These are phyloP conservation scores for Syrista parreyssii DNA, from an alignment of 2,888 invertebrate genomes.

Conservation along the genomic window DNA sequence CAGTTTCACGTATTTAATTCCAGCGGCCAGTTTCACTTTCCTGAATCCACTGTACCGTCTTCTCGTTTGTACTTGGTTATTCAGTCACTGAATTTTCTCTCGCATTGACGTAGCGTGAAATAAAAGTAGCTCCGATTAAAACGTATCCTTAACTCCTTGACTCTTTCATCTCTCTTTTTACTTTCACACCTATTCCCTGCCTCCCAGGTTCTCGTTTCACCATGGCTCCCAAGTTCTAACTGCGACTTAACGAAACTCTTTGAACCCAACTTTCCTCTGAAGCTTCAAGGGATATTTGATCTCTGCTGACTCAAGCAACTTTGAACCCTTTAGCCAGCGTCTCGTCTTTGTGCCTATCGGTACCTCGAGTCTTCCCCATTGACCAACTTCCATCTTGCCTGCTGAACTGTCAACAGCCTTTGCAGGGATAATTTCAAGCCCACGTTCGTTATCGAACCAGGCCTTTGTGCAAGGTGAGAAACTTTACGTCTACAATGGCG, in stretches of 20 bases:
- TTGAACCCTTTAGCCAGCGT: neutral
- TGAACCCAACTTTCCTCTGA: slow-evolving; percentile 26
- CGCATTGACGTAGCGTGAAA: neutral
- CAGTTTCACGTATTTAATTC: neutral
- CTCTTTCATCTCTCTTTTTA: slow-evolving; percentile 44
- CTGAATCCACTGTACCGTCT: neutral
- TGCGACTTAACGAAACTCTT: slow-evolving; percentile 44
- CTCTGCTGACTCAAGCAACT: neutral
- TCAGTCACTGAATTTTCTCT: neutral
- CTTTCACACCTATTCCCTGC: slow-evolving; percentile 30
- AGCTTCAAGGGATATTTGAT: neutral
- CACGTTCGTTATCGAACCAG: neutral
- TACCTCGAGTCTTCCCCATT: neutral
- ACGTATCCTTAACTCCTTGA: neutral
- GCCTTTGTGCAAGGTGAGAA: neutral
- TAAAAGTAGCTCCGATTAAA: neutral
- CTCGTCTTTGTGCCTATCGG: neutral
- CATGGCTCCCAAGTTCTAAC: slow-evolving; percentile 38
- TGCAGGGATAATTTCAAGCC: neutral
- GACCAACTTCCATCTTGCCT: neutral
- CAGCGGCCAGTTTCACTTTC: neutral
- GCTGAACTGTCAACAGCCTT: neutral
- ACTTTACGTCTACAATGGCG: neutral
- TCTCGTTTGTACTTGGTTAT: neutral
- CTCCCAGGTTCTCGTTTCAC: slow-evolving; percentile 6